Conservation (phyloP, 2,113 vertebrate genomes). For the Pantherophis guttatus region DNA sequence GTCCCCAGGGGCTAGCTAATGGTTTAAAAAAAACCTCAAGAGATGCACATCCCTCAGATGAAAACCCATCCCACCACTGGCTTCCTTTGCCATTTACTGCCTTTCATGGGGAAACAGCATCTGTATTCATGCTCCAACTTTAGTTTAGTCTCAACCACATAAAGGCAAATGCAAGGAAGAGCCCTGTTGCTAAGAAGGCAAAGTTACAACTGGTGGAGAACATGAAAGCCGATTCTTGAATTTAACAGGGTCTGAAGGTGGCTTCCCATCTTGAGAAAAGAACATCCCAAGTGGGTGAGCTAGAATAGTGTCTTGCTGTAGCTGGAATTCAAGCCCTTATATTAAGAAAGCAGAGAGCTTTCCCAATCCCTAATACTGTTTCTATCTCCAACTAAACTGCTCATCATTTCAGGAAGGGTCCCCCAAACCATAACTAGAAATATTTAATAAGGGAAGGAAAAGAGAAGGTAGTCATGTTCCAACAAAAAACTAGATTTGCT, state of each 20-base stretch:
- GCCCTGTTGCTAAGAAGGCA: slow-evolving; percentile 39
- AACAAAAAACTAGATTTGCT: slow-evolving; percentile 2
- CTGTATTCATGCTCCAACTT: neutral
- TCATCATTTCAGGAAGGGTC: neutral
- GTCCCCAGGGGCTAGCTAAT: slow-evolving; percentile 39
- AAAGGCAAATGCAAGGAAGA: slow-evolving; percentile 55
- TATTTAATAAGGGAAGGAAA: neutral
- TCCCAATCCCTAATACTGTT: slow-evolving; percentile 17
- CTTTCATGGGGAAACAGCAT: slow-evolving; percentile 7
- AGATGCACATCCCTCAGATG: slow-evolving; percentile 24
- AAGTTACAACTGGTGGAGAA: slow-evolving; percentile 33
- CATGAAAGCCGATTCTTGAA: slow-evolving; percentile 25
- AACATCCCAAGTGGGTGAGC: slow-evolving; percentile 31
- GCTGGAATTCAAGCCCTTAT: slow-evolving; percentile 23
- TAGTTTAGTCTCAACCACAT: slow-evolving; percentile 44
- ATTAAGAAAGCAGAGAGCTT: slow-evolving; percentile 18
- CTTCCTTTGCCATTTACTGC: slow-evolving; percentile 20
- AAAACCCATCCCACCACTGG: slow-evolving; percentile 6
- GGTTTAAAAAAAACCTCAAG: slow-evolving; percentile 43
- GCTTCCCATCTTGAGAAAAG: slow-evolving; percentile 8
- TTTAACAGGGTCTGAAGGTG: slow-evolving; percentile 16
- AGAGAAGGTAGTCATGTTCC: slow-evolving; percentile 8
- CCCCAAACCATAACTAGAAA: neutral
- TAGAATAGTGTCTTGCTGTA: slow-evolving; percentile 17
- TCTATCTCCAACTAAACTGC: slow-evolving; percentile 3